Evolutionary conservation across 30 jellyfish, hydroid and myxozoan genomes (phyloP).

Genomic region (Hydractinia echinata): DNA sequence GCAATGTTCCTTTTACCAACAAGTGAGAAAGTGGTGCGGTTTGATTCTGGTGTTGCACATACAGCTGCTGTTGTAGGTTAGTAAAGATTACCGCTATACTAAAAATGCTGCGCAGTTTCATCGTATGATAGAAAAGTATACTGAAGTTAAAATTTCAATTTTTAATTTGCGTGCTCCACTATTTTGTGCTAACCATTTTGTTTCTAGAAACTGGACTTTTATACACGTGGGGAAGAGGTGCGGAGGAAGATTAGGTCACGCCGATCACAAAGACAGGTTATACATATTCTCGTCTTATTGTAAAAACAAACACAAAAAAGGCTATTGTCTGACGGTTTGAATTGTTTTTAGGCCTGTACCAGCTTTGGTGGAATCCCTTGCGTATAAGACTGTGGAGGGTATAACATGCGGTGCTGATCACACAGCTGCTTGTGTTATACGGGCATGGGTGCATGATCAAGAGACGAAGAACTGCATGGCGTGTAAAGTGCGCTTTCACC

Average conservation of each 20-base stretch:
- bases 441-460: constrained; percentile 98
- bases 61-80: constrained; percentile 95
- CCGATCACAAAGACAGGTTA: constrained; percentile 89
- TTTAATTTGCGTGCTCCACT: no score
- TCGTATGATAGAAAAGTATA: no score
- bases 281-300: not conserved
- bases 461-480: constrained; percentile 98
- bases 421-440: constrained; percentile 92
- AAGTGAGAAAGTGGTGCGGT: constrained; percentile 46
- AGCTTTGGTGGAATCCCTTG: constrained; percentile 71
- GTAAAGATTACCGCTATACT: not conserved
- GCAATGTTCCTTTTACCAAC: constrained; percentile 62
- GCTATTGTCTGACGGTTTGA: not conserved
- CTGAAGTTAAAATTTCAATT: no score
- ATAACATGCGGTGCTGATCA: constrained; percentile 89
- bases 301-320: not conserved
- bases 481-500: constrained; percentile 73
- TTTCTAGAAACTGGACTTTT: constrained; percentile 68
- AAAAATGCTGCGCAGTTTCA: no score
- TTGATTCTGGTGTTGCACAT: constrained; percentile 85
- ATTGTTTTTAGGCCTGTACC: constrained; percentile 56
- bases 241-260: constrained; percentile 96
- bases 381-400: constrained; percentile 72
- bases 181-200: not conserved
- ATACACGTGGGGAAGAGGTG: constrained; percentile 90